Conservation (phyloP, 1,140 invertebrate species). For the Helicorthomorpha holstii region DNA sequence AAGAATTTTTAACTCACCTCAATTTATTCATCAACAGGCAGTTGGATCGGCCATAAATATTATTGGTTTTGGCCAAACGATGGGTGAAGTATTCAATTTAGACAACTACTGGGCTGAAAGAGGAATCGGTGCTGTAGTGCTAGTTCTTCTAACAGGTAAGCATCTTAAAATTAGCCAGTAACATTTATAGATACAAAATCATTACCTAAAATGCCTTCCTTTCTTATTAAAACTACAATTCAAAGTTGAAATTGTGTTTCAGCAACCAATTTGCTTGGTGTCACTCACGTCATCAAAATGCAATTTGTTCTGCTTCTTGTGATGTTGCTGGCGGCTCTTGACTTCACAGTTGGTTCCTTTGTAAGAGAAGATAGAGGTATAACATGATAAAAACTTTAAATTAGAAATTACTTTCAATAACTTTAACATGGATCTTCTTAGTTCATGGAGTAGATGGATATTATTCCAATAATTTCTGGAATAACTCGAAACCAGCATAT, state of each 20-base stretch:
- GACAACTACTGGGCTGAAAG: slow-evolving; percentile 44
- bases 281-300: slow-evolving; percentile 83
- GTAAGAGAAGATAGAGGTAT: slow-evolving; percentile 30
- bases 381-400: not conserved
- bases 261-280: slow-evolving; percentile 75
- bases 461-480: slow-evolving; percentile 51
- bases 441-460: slow-evolving; percentile 71
- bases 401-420: not conserved
- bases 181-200: not conserved
- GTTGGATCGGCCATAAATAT: slow-evolving; percentile 90
- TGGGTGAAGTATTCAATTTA: slow-evolving; percentile 61
- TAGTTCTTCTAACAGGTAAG: slow-evolving; percentile 49
- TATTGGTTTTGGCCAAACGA: slow-evolving; percentile 86
- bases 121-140: slow-evolving; percentile 60
- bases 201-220: not conserved
- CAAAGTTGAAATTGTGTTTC: slow-evolving; percentile 10
- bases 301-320: slow-evolving; percentile 70
- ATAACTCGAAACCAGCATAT: slow-evolving; percentile 70
- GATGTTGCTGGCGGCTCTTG: slow-evolving; percentile 63
- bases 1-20: no score
- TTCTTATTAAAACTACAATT: slow-evolving; percentile 4
- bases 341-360: slow-evolving; percentile 78
- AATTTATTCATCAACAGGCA: slow-evolving; percentile 42
- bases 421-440: slow-evolving; percentile 22
- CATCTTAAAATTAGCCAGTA: not conserved